Evolutionary conservation across 2,888 invertebrate species (phyloP).

Genomic region (Pycnomerus fuliginosus): DNA sequence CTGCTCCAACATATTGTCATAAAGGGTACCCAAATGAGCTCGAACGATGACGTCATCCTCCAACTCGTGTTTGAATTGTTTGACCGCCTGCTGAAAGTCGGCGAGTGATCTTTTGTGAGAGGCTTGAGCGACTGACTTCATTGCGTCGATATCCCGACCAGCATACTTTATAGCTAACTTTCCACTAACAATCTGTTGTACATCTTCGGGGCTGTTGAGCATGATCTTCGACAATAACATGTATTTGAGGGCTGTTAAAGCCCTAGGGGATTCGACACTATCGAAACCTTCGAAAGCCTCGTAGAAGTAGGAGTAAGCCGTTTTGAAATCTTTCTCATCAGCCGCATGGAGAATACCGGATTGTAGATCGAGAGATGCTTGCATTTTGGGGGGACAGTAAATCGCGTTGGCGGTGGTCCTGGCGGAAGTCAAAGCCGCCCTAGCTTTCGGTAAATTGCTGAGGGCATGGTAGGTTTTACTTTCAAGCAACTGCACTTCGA

Average conservation of each 20-base stretch:
- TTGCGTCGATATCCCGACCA: conserved; percentile 94
- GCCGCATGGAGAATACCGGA: conserved; percentile 98
- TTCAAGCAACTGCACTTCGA: conserved; percentile 97
- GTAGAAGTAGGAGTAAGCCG: conserved; percentile 99
- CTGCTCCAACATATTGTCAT: conserved; percentile 98
- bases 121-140: conserved; percentile 95
- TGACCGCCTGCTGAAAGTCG: conserved; percentile 90
- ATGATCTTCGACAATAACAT: conserved; percentile 99
- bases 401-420: conserved; percentile 99
- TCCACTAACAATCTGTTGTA: conserved; percentile 90
- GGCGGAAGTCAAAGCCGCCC: conserved; percentile 96
- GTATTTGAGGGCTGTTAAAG: conserved; percentile 95
- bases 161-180: conserved; percentile 97
- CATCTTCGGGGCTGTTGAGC: conserved; percentile 95
- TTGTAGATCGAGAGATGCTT: conserved; percentile 95
- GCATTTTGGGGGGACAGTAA: conserved; percentile 98
- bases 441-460: conserved; percentile 93
- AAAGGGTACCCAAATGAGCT: conserved; percentile 94
- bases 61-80: conserved; percentile 83
- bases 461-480: conserved; percentile 98
- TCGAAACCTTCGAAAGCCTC: conserved; percentile 99
- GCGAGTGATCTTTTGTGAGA: conserved; percentile 95
- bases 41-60: conserved; percentile 96
- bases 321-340: conserved; percentile 99
- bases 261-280: conserved; percentile 88